phyloP scores from a whole-genome alignment of 2,113 vertebrate genomes.

The Pyrgilauda ruficollis region DNA sequence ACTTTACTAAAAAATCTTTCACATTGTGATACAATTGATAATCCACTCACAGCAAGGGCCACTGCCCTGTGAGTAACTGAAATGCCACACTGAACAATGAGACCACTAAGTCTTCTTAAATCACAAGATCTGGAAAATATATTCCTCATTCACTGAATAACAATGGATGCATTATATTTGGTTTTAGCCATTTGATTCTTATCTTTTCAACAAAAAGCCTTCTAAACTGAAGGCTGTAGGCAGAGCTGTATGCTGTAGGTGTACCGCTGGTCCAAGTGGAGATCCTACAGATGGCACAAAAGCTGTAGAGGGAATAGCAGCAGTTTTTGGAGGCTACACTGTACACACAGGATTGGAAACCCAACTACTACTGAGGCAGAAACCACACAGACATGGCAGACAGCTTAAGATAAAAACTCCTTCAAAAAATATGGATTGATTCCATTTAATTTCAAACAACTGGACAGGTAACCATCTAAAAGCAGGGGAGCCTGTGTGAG shows the following conservation, averaged over 20 bases:
- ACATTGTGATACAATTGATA: not conserved
- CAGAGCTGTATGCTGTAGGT: not conserved
- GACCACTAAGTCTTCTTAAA: not conserved
- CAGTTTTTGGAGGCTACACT: not conserved
- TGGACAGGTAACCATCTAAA: not conserved
- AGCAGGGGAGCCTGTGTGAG: not conserved
- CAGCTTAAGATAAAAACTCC: not conserved
- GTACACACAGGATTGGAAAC: not conserved
- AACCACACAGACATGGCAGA: not conserved
- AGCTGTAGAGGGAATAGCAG: not conserved
- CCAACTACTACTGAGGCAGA: not conserved
- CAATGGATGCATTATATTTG: not conserved
- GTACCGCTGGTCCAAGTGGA: not conserved
- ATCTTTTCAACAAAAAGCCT: not conserved
- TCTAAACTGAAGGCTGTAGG: not conserved
- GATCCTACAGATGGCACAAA: not conserved
- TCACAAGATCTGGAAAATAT: conserved; percentile 34
- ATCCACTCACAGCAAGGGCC: not conserved
- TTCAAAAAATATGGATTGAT: not conserved
- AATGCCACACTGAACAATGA: not conserved
- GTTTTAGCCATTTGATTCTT: not conserved
- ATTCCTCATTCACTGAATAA: conserved; percentile 23
- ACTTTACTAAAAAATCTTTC: not conserved
- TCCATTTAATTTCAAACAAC: not conserved
- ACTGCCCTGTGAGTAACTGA: not conserved